Base-by-base conservation (phyloP, 2,888 invertebrate species). In the Archaeoteleia sp. region DNA sequence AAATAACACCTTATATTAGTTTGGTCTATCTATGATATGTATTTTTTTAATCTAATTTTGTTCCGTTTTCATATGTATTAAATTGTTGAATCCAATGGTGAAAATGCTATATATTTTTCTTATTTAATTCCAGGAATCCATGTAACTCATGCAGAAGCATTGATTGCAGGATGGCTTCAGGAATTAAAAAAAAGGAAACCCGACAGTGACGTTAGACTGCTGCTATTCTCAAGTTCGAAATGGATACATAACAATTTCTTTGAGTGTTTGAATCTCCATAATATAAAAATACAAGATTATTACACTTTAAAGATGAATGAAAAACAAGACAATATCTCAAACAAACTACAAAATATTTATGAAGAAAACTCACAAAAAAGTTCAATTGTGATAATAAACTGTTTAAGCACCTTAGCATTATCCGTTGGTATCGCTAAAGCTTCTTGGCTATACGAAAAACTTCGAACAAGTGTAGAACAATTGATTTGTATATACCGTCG, bases 121-220 rank as follows among this genome's bases (percentile, higher is more conserved):
- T 39, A 7, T 1, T 46, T 42, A 30, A 34, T 75, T 78, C 42
- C 55, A 84, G 84, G 71, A 14, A 34, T 71, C 4, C 72, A 80
- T 25, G 74, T 71, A 5, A 73, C 71, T 32, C 74, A 77, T 48
- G 77, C 78, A 0, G 70, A 74, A 55, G 48, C 67, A n/a, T 70
- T 85, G 4, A 73, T 83, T 4, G 63, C 77, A 12, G 82, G 82
- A 42, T 85, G 84, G 81, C 23, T 84, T 9, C 71, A 78, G 49
- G 70, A 61, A 61, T 77, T 74, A 60, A 74, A 72, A 45, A 72
- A 72, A 15, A 75, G 74, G 43, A 72, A 72, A 29, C 51, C 70
- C 4, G 49, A 70, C 12, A 34, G 54, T 27, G 54, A 45, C 0
- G 62, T 82, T 2, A 70, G 78, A 27, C 43, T 82, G 23, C 48